A percentile compares a stretch with the other conserved stretches of the same genome.
phyloP scores from a whole-genome alignment of 2,888 invertebrate genomes.

The Orgyia antiqua region DNA sequence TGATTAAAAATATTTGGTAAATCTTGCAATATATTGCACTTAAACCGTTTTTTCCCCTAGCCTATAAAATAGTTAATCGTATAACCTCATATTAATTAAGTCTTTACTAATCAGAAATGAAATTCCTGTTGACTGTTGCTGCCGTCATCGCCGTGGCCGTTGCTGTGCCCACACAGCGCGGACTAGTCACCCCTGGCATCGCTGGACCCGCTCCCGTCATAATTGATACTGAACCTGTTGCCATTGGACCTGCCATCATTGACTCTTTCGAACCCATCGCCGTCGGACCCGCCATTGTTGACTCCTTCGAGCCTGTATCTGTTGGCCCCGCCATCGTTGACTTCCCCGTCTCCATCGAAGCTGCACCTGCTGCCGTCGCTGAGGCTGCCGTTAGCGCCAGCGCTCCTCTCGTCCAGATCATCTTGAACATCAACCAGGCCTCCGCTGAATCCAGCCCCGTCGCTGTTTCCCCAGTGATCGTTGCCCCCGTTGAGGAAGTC shows the following conservation, averaged over 20 bases:
- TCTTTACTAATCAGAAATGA: slow-evolving; percentile 9
- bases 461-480: slow-evolving; percentile 9
- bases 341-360: slow-evolving; percentile 9
- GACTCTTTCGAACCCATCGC: slow-evolving; percentile 19
- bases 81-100: too few species aligned
- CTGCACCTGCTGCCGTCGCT: neutral
- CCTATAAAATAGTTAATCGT: too few species aligned
- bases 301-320: slow-evolving; percentile 11
- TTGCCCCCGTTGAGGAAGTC: slow-evolving; percentile 8
- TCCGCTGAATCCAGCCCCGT: too few species aligned
- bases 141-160: slow-evolving; percentile 18
- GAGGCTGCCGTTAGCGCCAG: slow-evolving; percentile 18
- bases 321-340: slow-evolving; percentile 2
- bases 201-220: slow-evolving; percentile 7
- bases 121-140: slow-evolving; percentile 13
- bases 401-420: slow-evolving; percentile 33
- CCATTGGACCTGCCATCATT: slow-evolving; percentile 16
- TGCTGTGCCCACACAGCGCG: slow-evolving; percentile 4
- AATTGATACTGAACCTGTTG: neutral
- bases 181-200: slow-evolving; percentile 13
- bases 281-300: slow-evolving; percentile 29
- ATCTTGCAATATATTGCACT: too few species aligned
- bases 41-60: too few species aligned
- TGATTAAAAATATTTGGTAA: too few species aligned
- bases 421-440: slow-evolving; percentile 29